Base-by-base conservation (phyloP, 1,140 invertebrate species). In the Teleogryllus occipitalis region DNA sequence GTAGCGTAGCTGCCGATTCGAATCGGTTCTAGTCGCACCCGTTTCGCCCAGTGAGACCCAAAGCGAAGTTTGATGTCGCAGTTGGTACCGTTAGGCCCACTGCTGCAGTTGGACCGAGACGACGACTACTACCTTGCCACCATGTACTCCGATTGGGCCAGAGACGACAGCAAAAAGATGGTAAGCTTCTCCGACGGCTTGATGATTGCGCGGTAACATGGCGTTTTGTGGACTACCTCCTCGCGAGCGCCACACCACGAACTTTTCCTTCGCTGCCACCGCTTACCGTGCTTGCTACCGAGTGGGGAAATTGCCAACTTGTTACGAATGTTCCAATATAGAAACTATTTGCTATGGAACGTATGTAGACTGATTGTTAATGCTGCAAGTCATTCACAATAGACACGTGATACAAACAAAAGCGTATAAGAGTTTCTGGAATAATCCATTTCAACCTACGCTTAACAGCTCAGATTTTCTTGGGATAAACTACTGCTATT, bases 81-180 rank as follows among this genome's bases (percentile, higher is more conserved):
- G 47, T 21, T 77, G 47, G 76, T 77, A 48, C 76, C 76, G 18
- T 77, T 49, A 49, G 76, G 76, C 76, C 47, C 76, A 27, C 18
- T 77, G 18, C 7, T 77, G 14, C 54, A 65, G 54, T 77, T 77
- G 47, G 76, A 77, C 76, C 76, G 22, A 7, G n/a, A 47, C 47
- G 76, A 77, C n/a, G 76, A 77, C n/a, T 21, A 48, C n/a, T n/a
- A 21, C 21, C 22, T 39, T 46, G 76, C 47, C 39, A 77, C 46
- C 47, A 77, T 77, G 76, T 77, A 77, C 76, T 77, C 76, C 14
- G 76, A 77, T 48, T 77, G 14, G 46, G 47, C 18, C 15, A 18
- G 76, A n/a, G 76, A 77, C 76, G 48, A 47, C 47, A 77, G n/a
- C 7, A 77, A 77, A 48, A 77, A 77, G 47, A 77, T 77, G 76